Evolutionary conservation across 1,140 invertebrate species (phyloP), one percentile per base, ranked within the genome.

Genomic region (Oncopodura yosiiana): DNA sequence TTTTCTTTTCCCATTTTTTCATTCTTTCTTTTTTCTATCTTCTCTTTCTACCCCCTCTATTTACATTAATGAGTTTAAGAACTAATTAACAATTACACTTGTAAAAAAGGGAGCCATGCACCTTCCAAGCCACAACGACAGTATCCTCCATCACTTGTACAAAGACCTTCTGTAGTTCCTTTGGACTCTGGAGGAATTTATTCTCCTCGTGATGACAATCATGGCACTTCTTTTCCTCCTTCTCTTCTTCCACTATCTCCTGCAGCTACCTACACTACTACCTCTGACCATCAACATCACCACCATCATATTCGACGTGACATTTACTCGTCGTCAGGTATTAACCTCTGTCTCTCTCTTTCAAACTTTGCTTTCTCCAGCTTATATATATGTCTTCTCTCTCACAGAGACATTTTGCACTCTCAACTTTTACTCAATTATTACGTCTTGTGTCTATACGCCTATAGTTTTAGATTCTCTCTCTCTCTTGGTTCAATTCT

Each of bases 41-140:
- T 21, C 6, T 38, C 5, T 36, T 5, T 36, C 24, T 53, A 3
- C 16, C 4, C 3, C 30, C 2, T 41, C 38, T 42, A 8, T 34
- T 9, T 9, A n/a, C 19, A 16, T 16, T 39, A 8, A 39, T 39
- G 14, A 11, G 5, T 39, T 16, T 39, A 16, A 11, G 14, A 16
- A 16, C 14, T 39, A 11, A 39, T 39, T 5, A 6, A 39, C n/a
- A n/a, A n/a, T n/a, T n/a, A n/a, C n/a, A 5, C 11, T 24, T 49
- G 5, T 36, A 49, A 41, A 44, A 39, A 45, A 56, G 54, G 50
- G 19, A 56, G 46, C 45, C 21, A 39, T 44, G 49, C 59, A 38
- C 59, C 59, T 26, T 54, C 59, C 49, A 61, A 61, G 29, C 59
- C 59, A 27, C 54, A 53, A 42, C 36, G 59, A 43, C 57, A 56